A percentile compares a stretch with the other conserved stretches of the same genome.
Evolutionary conservation across 2,888 invertebrate genomes (phyloP).

Genomic region (Apotomis betuletana): DNA sequence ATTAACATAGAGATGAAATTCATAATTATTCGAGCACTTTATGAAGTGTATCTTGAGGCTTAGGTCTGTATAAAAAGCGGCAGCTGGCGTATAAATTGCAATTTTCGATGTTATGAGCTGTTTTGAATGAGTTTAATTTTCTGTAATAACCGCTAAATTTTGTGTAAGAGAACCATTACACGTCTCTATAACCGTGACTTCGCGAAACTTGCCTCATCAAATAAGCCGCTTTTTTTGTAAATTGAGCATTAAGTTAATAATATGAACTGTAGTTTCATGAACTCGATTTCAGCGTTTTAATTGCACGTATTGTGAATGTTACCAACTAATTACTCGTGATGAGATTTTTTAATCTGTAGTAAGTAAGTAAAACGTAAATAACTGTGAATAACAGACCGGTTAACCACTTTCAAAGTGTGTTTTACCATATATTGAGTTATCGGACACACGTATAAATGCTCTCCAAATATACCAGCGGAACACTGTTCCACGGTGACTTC

Average conservation of each 20-base stretch:
- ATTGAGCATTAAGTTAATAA: constrained; percentile 11
- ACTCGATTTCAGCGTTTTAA: background rate
- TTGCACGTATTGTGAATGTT: background rate
- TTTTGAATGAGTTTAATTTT: constrained; percentile 30
- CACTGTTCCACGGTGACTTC: too few species aligned
- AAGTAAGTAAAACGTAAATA: too few species aligned
- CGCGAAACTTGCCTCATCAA: constrained; percentile 28
- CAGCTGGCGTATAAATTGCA: constrained; percentile 27
- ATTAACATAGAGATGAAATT: constrained; percentile 39
- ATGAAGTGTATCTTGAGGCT: constrained; percentile 28
- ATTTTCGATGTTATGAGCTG: constrained; percentile 17
- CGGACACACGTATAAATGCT: too few species aligned
- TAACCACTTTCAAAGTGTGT: background rate
- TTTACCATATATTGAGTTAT: too few species aligned
- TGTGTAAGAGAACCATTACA: constrained; percentile 23
- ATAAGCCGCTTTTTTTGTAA: constrained; percentile 9
- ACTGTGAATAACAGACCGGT: too few species aligned
- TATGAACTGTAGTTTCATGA: constrained; percentile 12
- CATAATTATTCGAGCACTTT: constrained; percentile 23
- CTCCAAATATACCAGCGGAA: too few species aligned
- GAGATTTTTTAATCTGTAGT: too few species aligned
- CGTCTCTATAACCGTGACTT: constrained; percentile 25
- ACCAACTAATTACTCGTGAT: background rate
- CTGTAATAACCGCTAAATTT: background rate
- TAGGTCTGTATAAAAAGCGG: constrained; percentile 14